Evolutionary conservation across 2,113 vertebrate species (phyloP).

Genomic region (Crocuta crocuta): DNA sequence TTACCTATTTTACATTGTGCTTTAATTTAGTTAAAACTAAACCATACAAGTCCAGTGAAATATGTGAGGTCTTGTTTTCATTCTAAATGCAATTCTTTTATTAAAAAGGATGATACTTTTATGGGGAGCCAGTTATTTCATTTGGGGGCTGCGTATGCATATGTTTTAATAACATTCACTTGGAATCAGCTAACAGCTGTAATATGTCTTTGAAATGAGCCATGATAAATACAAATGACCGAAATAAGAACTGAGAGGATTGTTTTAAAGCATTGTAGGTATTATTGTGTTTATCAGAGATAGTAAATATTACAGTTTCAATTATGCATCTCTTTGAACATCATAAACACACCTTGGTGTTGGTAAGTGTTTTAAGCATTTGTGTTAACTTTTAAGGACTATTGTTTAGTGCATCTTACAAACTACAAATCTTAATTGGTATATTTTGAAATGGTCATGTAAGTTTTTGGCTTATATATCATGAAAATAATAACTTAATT

Average conservation of each 20-base stretch:
- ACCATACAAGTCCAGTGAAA: constrained; percentile 58
- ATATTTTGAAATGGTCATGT: constrained; percentile 91
- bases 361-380: constrained; percentile 88
- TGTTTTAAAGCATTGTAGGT: constrained; percentile 82
- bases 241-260: constrained; percentile 82
- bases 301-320: constrained; percentile 85
- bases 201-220: constrained; percentile 84
- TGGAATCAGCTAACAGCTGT: constrained; percentile 86
- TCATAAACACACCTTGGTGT: constrained; percentile 87
- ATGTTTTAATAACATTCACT: constrained; percentile 81
- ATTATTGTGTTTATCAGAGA: constrained; percentile 86
- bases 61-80: constrained; percentile 65
- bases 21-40: constrained; percentile 83
- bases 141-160: constrained; percentile 42
- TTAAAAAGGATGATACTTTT: constrained; percentile 68
- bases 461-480: constrained; percentile 89
- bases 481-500: constrained; percentile 90
- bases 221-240: constrained; percentile 75
- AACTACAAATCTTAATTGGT: constrained; percentile 90
- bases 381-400: constrained; percentile 89
- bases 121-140: constrained; percentile 69
- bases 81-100: constrained; percentile 71
- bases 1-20: constrained; percentile 80
- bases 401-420: constrained; percentile 91
- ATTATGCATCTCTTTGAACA: constrained; percentile 89